A percentile compares a stretch with the other conserved stretches of the same genome.
phyloP scores from a whole-genome alignment of 1,140 invertebrate genomes.

The Dolichoris vasculosae region DNA sequence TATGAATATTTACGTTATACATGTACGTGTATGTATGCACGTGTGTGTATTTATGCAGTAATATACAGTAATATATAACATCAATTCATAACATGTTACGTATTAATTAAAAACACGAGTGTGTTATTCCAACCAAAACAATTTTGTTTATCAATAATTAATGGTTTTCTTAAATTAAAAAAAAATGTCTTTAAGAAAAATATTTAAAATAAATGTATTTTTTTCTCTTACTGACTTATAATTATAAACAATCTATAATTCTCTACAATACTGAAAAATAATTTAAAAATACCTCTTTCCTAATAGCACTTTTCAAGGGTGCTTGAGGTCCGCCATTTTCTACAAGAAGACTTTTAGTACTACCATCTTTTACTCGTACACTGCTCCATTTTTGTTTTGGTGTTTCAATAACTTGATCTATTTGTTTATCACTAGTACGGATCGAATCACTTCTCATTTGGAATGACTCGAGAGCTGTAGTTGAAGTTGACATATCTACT shows the following conservation, averaged over 20 bases:
- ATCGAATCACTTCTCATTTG: slow-evolving; percentile 66
- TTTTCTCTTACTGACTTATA: too few relatives aligned
- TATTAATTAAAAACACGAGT: too few relatives aligned
- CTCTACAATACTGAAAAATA: not conserved
- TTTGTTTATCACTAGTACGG: slow-evolving; percentile 63
- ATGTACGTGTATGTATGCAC: too few relatives aligned
- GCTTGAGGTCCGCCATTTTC: slow-evolving; percentile 71
- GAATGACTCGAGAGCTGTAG: slow-evolving; percentile 60
- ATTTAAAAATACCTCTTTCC: slow-evolving; percentile 69
- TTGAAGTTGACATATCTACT: slow-evolving; percentile 60
- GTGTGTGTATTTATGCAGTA: too few relatives aligned
- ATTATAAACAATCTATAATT: not conserved
- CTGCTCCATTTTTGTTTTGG: slow-evolving; percentile 72
- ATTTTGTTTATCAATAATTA: too few relatives aligned
- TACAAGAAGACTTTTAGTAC: slow-evolving; percentile 71
- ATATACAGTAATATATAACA: too few relatives aligned
- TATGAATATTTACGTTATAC: too few relatives aligned
- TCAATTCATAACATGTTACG: too few relatives aligned
- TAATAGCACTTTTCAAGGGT: slow-evolving; percentile 63
- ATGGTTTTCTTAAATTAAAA: too few relatives aligned
- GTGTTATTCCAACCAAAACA: too few relatives aligned
- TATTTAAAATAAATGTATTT: too few relatives aligned
- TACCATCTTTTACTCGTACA: slow-evolving; percentile 69
- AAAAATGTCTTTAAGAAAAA: too few relatives aligned
- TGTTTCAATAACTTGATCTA: slow-evolving; percentile 57